These are phyloP conservation scores for Ceyx margarethae DNA, from an alignment of 2,113 vertebrate species.

Conservation along the genomic window DNA sequence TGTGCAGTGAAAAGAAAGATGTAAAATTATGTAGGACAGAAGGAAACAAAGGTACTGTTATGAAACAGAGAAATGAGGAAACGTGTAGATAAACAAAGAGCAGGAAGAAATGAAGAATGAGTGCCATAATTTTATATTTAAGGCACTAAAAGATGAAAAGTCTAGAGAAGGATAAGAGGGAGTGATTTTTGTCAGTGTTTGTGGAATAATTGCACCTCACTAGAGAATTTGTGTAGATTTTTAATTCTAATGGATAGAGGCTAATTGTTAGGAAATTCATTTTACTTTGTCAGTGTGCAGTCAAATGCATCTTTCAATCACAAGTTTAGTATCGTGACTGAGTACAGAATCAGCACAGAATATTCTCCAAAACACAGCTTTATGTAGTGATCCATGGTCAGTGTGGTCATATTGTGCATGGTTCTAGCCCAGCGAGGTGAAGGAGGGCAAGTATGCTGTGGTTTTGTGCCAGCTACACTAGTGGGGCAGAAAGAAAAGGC, in stretches of 20 bases:
- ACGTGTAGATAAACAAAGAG: not conserved
- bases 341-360: not conserved
- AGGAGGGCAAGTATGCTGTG: rapidly evolving
- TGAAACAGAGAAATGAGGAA: not conserved
- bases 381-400: not conserved
- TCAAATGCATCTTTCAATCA: not conserved
- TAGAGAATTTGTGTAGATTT: not conserved
- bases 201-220: not conserved
- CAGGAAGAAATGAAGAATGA: not conserved
- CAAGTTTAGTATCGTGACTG: not conserved
- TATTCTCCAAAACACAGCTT: not conserved
- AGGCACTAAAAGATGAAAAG: not conserved
- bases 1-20: not conserved
- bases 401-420: not conserved
- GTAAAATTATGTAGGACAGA: not conserved
- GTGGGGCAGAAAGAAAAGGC: not conserved
- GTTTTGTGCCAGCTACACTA: not conserved
- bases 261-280: not conserved
- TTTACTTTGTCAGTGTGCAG: not conserved
- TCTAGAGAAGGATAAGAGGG: not conserved
- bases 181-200: not conserved
- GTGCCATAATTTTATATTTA: not conserved
- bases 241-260: not conserved
- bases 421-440: not conserved
- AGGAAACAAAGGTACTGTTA: not conserved